phyloP scores from a whole-genome alignment of 2,888 invertebrate genomes.

The Melitaea athalia region DNA sequence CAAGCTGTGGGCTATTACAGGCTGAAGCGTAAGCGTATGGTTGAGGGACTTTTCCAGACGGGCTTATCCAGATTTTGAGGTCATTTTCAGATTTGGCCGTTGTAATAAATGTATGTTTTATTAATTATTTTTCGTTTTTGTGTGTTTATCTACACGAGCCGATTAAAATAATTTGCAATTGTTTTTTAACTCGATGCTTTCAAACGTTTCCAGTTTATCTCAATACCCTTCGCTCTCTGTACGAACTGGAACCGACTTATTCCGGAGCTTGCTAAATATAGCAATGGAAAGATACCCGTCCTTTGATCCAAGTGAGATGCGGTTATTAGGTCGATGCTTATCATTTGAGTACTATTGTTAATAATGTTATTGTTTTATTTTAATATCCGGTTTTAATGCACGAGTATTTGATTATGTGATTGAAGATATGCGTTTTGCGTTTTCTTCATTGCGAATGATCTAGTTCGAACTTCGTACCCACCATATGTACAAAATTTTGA shows the following conservation, averaged over 20 bases:
- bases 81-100: too few species aligned
- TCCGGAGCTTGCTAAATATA: slow-evolving; percentile 28
- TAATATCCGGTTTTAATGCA: not conserved
- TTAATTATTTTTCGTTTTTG: too few species aligned
- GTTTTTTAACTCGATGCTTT: slow-evolving; percentile 12
- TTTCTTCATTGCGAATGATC: not conserved
- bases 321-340: not conserved
- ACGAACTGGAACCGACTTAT: slow-evolving; percentile 17
- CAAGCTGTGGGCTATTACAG: too few species aligned
- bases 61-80: too few species aligned
- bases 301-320: not conserved
- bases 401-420: not conserved
- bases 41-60: too few species aligned
- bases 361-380: not conserved
- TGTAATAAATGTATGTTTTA: too few species aligned
- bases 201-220: slow-evolving; percentile 28
- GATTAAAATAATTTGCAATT: slow-evolving; percentile 1
- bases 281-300: not conserved
- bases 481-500: too few species aligned
- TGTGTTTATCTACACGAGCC: not conserved
- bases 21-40: too few species aligned
- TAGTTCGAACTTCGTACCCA: not conserved
- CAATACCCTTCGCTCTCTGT: slow-evolving; percentile 21
- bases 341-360: not conserved
- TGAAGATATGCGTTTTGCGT: not conserved